These are phyloP conservation scores for Agapetus fuscipes DNA, from an alignment of 2,888 invertebrate species.

Conservation along the genomic window DNA sequence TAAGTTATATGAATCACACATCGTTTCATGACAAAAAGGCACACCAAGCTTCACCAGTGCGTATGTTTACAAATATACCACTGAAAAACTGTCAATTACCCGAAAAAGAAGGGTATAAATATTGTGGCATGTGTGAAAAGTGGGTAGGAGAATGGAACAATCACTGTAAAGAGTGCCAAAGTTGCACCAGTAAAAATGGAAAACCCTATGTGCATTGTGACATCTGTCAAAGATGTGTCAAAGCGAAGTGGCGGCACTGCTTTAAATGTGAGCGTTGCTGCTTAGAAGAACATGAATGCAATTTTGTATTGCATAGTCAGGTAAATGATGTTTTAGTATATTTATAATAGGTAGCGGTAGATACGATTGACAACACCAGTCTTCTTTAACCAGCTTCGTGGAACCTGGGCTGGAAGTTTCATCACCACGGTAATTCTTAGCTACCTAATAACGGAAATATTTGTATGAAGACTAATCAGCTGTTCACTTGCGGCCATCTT, in stretches of 20 bases:
- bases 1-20: slow-evolving; percentile 71
- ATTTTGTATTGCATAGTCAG: no score
- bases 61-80: slow-evolving; percentile 78
- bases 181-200: slow-evolving; percentile 45
- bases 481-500: no score
- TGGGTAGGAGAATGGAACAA: slow-evolving; percentile 46
- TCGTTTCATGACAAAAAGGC: slow-evolving; percentile 54
- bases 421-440: no score
- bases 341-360: no score
- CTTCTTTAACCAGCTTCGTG: no score
- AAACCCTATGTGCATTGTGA: slow-evolving; percentile 69
- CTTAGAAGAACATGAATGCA: slow-evolving; percentile 35
- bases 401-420: no score
- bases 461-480: no score
- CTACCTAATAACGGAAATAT: no score
- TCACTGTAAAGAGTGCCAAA: slow-evolving; percentile 36
- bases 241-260: slow-evolving; percentile 78
- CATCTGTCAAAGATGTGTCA: slow-evolving; percentile 72
- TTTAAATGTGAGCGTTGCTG: slow-evolving; percentile 57
- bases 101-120: slow-evolving; percentile 56
- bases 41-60: slow-evolving; percentile 73
- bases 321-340: no score
- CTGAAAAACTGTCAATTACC: slow-evolving; percentile 39
- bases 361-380: no score
- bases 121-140: slow-evolving; percentile 60